Evolutionary conservation across 2,888 invertebrate genomes (phyloP).

Genomic region (Ceriagrion tenellum): DNA sequence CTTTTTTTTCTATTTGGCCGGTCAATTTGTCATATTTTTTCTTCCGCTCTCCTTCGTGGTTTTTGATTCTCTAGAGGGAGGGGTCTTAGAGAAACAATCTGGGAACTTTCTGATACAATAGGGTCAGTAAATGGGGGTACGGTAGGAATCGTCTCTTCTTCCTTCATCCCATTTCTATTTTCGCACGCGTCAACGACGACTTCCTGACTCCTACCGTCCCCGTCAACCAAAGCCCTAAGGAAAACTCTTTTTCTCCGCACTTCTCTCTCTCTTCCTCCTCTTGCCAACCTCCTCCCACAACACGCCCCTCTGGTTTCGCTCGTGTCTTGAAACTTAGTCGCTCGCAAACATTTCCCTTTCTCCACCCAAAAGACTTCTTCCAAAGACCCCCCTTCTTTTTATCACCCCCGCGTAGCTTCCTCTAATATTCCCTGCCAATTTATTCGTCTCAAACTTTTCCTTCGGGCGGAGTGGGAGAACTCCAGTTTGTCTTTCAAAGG

Average conservation of each 20-base stretch:
- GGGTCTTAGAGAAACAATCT: background rate
- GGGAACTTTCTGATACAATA: conserved; percentile 1
- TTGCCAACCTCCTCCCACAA: background rate
- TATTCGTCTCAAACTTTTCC: background rate
- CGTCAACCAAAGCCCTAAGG: too few species aligned
- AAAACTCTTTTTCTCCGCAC: background rate
- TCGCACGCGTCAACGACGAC: background rate
- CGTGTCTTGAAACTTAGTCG: background rate
- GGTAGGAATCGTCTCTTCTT: background rate
- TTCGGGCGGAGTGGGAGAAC: background rate
- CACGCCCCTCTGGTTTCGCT: background rate
- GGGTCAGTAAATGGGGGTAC: background rate
- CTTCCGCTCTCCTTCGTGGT: background rate
- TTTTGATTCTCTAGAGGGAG: background rate
- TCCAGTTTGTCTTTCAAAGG: background rate
- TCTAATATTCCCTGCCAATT: conserved; percentile 7
- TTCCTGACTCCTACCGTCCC: background rate
- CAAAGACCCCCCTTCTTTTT: background rate
- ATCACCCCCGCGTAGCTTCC: background rate
- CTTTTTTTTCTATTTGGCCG: background rate
- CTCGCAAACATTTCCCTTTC: conserved; percentile 1
- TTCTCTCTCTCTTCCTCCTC: background rate
- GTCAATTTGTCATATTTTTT: conserved; percentile 21
- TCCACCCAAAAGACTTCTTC: background rate
- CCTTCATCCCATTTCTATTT: background rate